These are phyloP conservation scores for Apus apus DNA, from an alignment of 2,113 vertebrate genomes.

Conservation along the genomic window DNA sequence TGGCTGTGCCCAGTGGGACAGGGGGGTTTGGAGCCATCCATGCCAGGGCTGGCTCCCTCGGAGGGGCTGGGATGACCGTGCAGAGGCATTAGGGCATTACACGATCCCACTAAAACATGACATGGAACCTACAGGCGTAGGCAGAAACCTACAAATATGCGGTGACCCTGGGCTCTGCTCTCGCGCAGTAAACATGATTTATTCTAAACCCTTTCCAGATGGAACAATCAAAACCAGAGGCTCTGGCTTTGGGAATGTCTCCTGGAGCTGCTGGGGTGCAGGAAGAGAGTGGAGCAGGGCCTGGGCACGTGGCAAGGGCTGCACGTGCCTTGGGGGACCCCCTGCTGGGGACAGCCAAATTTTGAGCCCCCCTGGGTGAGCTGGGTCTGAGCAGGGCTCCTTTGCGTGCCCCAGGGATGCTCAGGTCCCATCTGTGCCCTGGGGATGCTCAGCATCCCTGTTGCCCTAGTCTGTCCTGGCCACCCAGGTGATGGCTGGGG, in stretches of 20 bases:
- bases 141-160: conserved; percentile 66
- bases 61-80: background rate
- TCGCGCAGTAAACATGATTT: conserved; percentile 64
- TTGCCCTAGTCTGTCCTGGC: rapidly evolving
- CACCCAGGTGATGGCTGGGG: background rate
- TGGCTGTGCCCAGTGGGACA: background rate
- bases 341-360: background rate
- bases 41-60: background rate
- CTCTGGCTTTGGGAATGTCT: background rate
- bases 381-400: background rate
- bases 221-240: conserved; percentile 71
- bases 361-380: rapidly evolving
- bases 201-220: conserved; percentile 71
- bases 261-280: background rate
- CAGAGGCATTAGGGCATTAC: conserved; percentile 25
- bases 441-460: background rate
- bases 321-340: background rate
- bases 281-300: background rate
- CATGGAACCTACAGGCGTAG: conserved; percentile 59
- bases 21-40: background rate
- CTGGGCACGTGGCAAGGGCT: background rate
- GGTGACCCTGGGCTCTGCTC: conserved; percentile 67
- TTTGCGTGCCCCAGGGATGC: rapidly evolving
- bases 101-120: conserved; percentile 57
- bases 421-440: rapidly evolving